phyloP scores from a whole-genome alignment of 2,888 invertebrate species.

The Chloroclysta siterata region DNA sequence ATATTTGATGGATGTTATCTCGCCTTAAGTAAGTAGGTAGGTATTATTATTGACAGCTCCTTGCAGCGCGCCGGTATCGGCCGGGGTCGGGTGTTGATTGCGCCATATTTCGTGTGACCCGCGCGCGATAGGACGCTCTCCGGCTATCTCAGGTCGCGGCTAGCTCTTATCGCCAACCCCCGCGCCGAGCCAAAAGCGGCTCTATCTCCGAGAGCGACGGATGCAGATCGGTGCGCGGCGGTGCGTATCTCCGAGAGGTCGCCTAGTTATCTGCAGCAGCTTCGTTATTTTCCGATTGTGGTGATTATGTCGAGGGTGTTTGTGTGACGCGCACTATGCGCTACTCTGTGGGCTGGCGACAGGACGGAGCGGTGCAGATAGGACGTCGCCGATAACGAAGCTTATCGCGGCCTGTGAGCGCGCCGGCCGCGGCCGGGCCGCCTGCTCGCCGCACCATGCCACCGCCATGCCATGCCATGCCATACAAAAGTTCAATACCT shows the following conservation, averaged over 20 bases:
- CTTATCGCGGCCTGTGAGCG: too few species aligned
- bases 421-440: too few species aligned
- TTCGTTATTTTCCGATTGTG: slow-evolving; percentile 76
- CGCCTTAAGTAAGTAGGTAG: background rate
- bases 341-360: slow-evolving; percentile 13
- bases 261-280: slow-evolving; percentile 57
- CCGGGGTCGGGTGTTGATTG: slow-evolving; percentile 20
- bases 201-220: slow-evolving; percentile 12
- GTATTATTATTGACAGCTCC: background rate
- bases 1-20: too few species aligned
- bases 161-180: slow-evolving; percentile 29
- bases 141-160: slow-evolving; percentile 58
- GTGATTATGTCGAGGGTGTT: slow-evolving; percentile 56
- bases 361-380: background rate
- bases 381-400: too few species aligned
- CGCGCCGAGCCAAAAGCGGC: slow-evolving; percentile 28
- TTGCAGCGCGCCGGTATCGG: background rate
- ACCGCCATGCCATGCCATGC: too few species aligned
- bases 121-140: slow-evolving; percentile 53
- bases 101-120: slow-evolving; percentile 34
- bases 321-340: slow-evolving; percentile 12
- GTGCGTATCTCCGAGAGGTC: slow-evolving; percentile 48
- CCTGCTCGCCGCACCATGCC: too few species aligned
- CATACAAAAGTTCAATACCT: too few species aligned
- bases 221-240: slow-evolving; percentile 32